Conservation (phyloP, 2,888 invertebrate species). For the Meandrusa payeni region DNA sequence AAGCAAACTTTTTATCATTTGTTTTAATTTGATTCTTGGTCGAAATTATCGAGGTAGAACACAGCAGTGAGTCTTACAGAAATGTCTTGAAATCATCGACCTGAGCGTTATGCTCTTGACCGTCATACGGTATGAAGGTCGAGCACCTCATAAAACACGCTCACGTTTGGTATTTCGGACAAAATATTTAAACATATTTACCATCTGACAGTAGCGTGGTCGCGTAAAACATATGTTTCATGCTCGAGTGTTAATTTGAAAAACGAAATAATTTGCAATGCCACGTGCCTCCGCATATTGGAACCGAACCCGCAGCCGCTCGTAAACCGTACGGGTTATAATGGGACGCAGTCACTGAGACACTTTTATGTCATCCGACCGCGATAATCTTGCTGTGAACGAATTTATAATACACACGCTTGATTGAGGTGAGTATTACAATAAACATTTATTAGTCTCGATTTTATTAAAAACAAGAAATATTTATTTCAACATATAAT, state of each 20-base stretch:
- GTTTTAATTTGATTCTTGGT: too few relatives aligned
- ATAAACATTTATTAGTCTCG: too few relatives aligned
- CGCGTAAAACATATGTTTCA: constrained; percentile 8
- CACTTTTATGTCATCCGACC: constrained; percentile 64
- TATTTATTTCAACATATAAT: too few relatives aligned
- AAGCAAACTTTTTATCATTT: too few relatives aligned
- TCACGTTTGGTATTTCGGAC: neutral
- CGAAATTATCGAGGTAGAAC: too few relatives aligned
- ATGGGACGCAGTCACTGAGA: constrained; percentile 38
- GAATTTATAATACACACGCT: constrained; percentile 31
- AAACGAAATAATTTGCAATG: constrained; percentile 30
- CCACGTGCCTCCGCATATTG: constrained; percentile 54
- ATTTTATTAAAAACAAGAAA: too few relatives aligned
- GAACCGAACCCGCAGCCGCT: constrained; percentile 34
- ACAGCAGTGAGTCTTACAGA: too few relatives aligned
- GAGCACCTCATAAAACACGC: neutral
- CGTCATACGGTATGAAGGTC: neutral
- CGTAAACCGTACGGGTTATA: constrained; percentile 40
- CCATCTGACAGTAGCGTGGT: constrained; percentile 10
- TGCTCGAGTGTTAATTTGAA: constrained; percentile 29
- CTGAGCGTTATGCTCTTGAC: neutral
- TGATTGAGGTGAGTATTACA: constrained; percentile 28
- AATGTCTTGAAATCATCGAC: too few relatives aligned
- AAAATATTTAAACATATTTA: neutral
- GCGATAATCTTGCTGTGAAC: constrained; percentile 34